Evolutionary conservation across 2,797 vertebrate genomes (phyloP).

Genomic region (Channallabes apus): DNA sequence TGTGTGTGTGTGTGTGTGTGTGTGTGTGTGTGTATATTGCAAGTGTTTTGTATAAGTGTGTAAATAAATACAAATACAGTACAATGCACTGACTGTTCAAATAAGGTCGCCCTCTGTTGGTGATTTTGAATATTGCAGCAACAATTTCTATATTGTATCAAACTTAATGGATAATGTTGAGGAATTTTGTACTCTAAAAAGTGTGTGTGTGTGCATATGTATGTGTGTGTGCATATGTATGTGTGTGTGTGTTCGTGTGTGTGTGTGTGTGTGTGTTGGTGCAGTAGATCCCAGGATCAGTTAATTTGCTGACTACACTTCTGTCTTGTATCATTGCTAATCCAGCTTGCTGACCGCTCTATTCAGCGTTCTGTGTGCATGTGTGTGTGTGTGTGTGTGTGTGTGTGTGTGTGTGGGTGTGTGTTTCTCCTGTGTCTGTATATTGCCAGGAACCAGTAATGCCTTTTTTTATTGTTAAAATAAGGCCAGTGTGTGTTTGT

Average conservation of each 20-base stretch:
- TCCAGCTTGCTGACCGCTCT: conserved; percentile 40
- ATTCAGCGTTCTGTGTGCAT: conserved; percentile 28
- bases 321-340: conserved; percentile 42
- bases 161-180: not conserved
- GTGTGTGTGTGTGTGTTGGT: not conserved
- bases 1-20: not conserved
- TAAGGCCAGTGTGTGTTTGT: conserved; percentile 2
- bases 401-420: conserved; percentile 15
- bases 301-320: conserved; percentile 43
- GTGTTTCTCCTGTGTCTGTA: not conserved
- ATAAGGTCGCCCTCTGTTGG: conserved; percentile 67
- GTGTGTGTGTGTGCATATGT: not conserved
- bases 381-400: conserved; percentile 16
- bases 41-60: not conserved
- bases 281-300: conserved; percentile 20
- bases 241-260: not conserved
- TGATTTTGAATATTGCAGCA: conserved; percentile 51
- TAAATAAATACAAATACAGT: not conserved
- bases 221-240: too few relatives aligned
- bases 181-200: not conserved
- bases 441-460: not conserved
- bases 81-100: too few relatives aligned
- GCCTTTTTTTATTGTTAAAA: not conserved
- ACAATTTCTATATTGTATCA: not conserved
- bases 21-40: too few relatives aligned